phyloP scores from a whole-genome alignment of 2,797 vertebrate genomes.

The Clarias laeviceps region DNA sequence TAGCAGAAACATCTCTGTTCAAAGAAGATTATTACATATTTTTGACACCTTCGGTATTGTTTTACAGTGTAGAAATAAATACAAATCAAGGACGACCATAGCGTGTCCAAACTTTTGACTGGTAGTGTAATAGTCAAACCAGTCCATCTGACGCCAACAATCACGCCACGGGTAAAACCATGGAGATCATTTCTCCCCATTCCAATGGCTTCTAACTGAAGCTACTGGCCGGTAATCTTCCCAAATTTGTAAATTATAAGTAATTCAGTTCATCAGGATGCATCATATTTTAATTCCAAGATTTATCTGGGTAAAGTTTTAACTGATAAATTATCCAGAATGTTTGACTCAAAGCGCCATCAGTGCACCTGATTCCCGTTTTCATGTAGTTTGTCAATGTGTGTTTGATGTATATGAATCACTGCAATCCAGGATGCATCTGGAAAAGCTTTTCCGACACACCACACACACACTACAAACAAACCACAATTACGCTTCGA shows the following conservation, averaged over 20 bases:
- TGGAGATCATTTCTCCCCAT: too few relatives aligned
- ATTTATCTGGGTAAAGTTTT: neutral
- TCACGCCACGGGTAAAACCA: too few relatives aligned
- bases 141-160: too few relatives aligned
- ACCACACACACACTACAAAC: neutral
- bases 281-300: neutral
- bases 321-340: neutral
- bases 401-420: neutral
- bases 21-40: too few relatives aligned
- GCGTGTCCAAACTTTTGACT: too few relatives aligned
- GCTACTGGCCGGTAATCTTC: too few relatives aligned
- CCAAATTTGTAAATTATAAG: neutral
- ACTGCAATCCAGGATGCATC: neutral
- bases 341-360: neutral
- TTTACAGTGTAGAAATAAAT: too few relatives aligned
- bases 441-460: neutral
- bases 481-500: neutral
- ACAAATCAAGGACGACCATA: too few relatives aligned
- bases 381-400: neutral
- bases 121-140: too few relatives aligned
- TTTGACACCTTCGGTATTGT: too few relatives aligned
- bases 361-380: neutral
- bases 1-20: too few relatives aligned
- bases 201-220: too few relatives aligned
- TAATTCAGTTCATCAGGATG: neutral